phyloP scores from a whole-genome alignment of 2,888 invertebrate genomes.

The Erpobdella octoculata region DNA sequence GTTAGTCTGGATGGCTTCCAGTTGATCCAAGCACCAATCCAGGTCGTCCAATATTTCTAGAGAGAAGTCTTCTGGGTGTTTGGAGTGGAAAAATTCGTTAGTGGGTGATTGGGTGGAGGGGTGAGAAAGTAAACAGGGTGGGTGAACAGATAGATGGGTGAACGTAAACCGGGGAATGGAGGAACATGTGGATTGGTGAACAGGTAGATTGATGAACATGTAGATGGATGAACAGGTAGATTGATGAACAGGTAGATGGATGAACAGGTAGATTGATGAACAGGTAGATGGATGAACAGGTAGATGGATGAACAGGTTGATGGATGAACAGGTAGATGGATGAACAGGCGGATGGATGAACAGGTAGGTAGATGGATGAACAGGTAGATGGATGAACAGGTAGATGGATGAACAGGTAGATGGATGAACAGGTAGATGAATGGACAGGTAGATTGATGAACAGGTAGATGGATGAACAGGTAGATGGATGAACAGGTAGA shows the following conservation, averaged over 20 bases:
- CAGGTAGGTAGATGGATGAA: too few species aligned
- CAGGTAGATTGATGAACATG: not conserved
- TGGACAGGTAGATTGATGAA: too few species aligned
- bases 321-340: too few species aligned
- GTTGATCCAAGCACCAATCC: slow-evolving; percentile 98
- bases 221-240: not conserved
- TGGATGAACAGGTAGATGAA: too few species aligned
- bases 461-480: too few species aligned
- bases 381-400: too few species aligned
- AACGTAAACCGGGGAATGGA: not conserved
- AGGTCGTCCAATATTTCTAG: slow-evolving; percentile 94
- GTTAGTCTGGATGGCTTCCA: slow-evolving; percentile 98
- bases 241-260: not conserved
- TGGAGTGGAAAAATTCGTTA: not conserved
- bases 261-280: not conserved
- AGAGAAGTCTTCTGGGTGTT: slow-evolving; percentile 67
- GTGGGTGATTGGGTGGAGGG: not conserved
- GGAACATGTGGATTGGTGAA: not conserved
- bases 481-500: too few species aligned
- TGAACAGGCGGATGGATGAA: too few species aligned
- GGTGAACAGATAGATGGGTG: not conserved
- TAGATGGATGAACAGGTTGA: not conserved
- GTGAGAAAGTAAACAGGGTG: not conserved
- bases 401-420: too few species aligned
- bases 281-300: not conserved